Evolutionary conservation across 2,888 invertebrate species (phyloP), one percentile per base, ranked within the genome.

Genomic region (Hemithea aestivaria): DNA sequence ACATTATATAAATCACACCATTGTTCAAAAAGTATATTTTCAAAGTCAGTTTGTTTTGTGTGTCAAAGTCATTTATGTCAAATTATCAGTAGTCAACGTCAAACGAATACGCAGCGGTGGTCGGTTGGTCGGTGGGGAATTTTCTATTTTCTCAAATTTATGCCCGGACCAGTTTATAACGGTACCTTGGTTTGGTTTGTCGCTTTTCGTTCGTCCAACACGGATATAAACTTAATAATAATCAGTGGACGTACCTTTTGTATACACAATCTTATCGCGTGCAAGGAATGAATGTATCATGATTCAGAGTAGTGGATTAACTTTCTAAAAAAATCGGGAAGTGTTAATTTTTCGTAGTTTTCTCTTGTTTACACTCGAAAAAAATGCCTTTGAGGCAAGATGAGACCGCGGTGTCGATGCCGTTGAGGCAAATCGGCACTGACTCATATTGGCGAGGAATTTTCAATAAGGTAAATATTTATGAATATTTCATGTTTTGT

Each of bases 401-500:
- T 45, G 87, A 85, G 53, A 70, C 76, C 2, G 66, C 70, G 24
- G 78, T 85, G 37, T 77, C 83, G 25, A 70, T 87, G 59, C 87
- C 85, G 37, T 60, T 87, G 46, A 79, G 80, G 37, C 83, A 81
- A 26, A 79, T 82, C 7, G 70, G 82, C 54, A 78, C 81, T 7
- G 84, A 87, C 65, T 66, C 81, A 35, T 88, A 88, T 55, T 89
- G 88, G 89, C 69, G 80, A 37, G 67, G 78, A 56, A 77, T 89
- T 53, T 89, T 89, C 55, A 77, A 82, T 51, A 88, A 87, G 79
- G 89, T 88, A 75, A 39, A 44, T 44, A 23, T 5, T 6, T 28
- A 27, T 20, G 12, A 36, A 30, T 12, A 26, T 23, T 22, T 8
- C 22, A 10, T 21, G 30, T 22, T 22, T 8, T 11, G 26, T 11